These are phyloP conservation scores for Ariopsis seemanni DNA, from an alignment of 2,113 vertebrate genomes.

Conservation along the genomic window DNA sequence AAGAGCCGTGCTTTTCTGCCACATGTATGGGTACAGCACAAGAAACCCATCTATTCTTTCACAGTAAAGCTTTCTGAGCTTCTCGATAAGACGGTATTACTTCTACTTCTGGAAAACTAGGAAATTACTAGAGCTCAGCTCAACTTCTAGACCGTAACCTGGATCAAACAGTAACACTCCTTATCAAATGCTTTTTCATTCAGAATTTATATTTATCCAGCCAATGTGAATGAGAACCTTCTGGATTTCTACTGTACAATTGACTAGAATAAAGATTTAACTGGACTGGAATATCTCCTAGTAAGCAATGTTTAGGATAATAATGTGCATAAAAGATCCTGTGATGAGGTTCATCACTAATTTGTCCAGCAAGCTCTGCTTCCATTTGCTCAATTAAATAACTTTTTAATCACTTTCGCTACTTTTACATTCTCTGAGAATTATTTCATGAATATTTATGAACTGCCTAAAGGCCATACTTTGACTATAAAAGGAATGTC, in stretches of 20 bases:
- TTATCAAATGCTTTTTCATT: background rate
- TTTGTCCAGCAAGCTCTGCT: conserved; percentile 60
- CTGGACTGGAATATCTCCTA: background rate
- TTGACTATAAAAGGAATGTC: conserved; percentile 54
- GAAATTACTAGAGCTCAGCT: background rate
- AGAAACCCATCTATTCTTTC: conserved; percentile 31
- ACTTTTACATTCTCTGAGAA: conserved; percentile 60
- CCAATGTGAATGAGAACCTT: background rate
- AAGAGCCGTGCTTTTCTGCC: background rate
- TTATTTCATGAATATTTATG: conserved; percentile 69
- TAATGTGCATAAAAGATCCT: conserved; percentile 54
- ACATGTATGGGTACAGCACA: conserved; percentile 46
- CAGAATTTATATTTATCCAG: background rate
- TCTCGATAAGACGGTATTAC: background rate
- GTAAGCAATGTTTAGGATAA: conserved; percentile 37
- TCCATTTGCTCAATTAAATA: conserved; percentile 69
- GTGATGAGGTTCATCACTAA: conserved; percentile 65
- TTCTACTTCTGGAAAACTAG: conserved; percentile 2
- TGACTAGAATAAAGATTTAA: background rate
- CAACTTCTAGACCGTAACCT: background rate
- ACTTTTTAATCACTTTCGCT: conserved; percentile 56
- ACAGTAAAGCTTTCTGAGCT: conserved; percentile 11
- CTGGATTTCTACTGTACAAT: background rate
- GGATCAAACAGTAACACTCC: background rate
- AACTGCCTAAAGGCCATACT: conserved; percentile 47